Percentiles rank a stretch among this genome's conserved stretches.
Evolutionary conservation across 2,797 vertebrate species (phyloP).

Genomic region (Platyrinchus mystaceus): DNA sequence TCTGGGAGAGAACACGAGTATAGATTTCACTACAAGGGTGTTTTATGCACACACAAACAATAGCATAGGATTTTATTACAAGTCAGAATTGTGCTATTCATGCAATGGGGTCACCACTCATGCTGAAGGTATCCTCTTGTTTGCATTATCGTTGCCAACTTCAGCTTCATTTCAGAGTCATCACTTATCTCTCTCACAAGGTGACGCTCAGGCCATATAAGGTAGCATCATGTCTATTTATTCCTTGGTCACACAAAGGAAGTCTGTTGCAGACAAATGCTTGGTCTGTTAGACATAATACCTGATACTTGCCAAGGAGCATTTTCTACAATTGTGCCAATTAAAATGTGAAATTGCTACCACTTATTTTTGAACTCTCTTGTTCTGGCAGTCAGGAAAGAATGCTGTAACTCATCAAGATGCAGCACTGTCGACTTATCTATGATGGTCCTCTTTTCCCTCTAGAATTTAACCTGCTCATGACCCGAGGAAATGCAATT

Average conservation of each 20-base stretch:
- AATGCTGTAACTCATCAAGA: constrained; percentile 33
- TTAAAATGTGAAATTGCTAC: constrained; percentile 53
- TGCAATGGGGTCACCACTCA: background rate
- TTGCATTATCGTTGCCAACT: background rate
- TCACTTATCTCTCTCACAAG: constrained; percentile 28
- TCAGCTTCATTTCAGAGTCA: constrained; percentile 18
- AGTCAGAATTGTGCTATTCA: background rate
- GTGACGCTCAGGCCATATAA: constrained; percentile 36
- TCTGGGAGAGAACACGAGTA: background rate
- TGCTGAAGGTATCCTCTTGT: constrained; percentile 11
- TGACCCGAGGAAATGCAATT: background rate
- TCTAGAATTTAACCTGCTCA: constrained; percentile 24
- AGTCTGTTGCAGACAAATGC: constrained; percentile 57
- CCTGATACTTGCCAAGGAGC: constrained; percentile 58
- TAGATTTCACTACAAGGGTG: background rate
- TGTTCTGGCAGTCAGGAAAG: constrained; percentile 27
- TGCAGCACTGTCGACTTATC: background rate
- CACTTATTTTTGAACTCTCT: constrained; percentile 32
- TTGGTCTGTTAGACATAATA: constrained; percentile 58
- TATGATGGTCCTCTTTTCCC: background rate
- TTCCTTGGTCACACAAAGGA: constrained; percentile 41
- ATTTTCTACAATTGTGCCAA: constrained; percentile 57
- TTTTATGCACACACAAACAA: background rate
- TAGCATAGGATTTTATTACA: background rate
- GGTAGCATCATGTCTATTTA: constrained; percentile 41